Base-by-base conservation (phyloP, 2,113 vertebrate genomes). In the Forbesichthys agassizii region DNA sequence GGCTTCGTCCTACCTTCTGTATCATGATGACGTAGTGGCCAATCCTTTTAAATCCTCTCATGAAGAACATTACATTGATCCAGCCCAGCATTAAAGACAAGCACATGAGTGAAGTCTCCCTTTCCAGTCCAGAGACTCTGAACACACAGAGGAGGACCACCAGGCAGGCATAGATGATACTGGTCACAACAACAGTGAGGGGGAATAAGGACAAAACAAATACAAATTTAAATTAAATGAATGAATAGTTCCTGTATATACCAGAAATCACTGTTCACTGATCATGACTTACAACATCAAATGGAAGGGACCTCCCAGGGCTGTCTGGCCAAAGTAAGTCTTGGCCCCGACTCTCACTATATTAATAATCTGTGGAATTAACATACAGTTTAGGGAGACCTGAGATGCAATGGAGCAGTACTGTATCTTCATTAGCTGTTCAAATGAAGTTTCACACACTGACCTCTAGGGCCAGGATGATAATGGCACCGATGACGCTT, bases 21-120 rank as follows among this genome's bases (percentile, higher is more conserved):
- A 99, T 97, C 93, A 96, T 96, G 90, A 99, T 97, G 85, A 97
- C 95, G 61, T 96, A 98, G 1, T 96, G 97, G 0, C 98, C 98
- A 0, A 98, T 92, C 95, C 97, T 96, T 88, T 98, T 94, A 81
- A 99, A 99, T 47, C 97, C 98, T 63, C 96, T 88, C 48, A 96
- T 96, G 0, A 99, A 99, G 88, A 97, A 99, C 95, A 97, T 94
- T 77, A 98, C 91, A 0, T 96, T 98, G 86, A 94, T 95, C 98
- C 98, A 99, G 52, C 96, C 96, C 20, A 99, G 87, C 11, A 98
- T 93, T 71, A 99, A 88, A 71, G 94, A 94, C 4, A 96, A 77
- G 0, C 96, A 94, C 96, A 99, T 98, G 48, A 96, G 92, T 33
- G 92, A 92, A 2, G 88, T 88, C 77, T 99, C 96, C 3, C 94